phyloP scores from a whole-genome alignment of 2,888 invertebrate species.

The Nysson spinosus region DNA sequence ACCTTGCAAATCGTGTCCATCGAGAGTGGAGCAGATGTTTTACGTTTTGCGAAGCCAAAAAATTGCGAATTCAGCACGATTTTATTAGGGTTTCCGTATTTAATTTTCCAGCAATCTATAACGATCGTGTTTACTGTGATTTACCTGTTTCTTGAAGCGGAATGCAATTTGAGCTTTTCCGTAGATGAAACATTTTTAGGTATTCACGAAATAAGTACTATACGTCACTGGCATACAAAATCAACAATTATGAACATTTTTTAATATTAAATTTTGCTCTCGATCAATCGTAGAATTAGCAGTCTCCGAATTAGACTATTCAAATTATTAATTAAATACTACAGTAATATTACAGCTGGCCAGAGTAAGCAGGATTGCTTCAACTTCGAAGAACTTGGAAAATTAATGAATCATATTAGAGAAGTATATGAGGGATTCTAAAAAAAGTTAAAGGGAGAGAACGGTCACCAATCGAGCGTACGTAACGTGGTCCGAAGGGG shows the following conservation, averaged over 20 bases:
- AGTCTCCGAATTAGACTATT: too few species aligned
- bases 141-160: conserved; percentile 4
- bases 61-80: conserved; percentile 59
- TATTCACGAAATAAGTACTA: conserved; percentile 21
- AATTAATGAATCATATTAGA: not conserved
- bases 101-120: conserved; percentile 53
- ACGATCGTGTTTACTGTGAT: conserved; percentile 8
- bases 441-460: conserved; percentile 6
- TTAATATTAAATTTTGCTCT: too few species aligned
- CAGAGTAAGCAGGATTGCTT: too few species aligned
- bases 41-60: conserved; percentile 71
- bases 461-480: conserved; percentile 56
- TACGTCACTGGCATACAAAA: too few species aligned
- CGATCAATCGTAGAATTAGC: too few species aligned
- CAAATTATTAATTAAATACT: too few species aligned
- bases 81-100: conserved; percentile 65
- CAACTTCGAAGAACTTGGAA: too few species aligned
- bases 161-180: conserved; percentile 10
- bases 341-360: too few species aligned
- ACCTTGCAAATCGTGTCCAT: conserved; percentile 59
- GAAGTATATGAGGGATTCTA: conserved; percentile 9
- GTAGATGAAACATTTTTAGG: conserved; percentile 40
- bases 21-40: conserved; percentile 62
- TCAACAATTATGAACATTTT: too few species aligned
- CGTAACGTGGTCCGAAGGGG: conserved; percentile 58